phyloP scores from a whole-genome alignment of 2,113 vertebrate genomes.

The Acinonyx jubatus region DNA sequence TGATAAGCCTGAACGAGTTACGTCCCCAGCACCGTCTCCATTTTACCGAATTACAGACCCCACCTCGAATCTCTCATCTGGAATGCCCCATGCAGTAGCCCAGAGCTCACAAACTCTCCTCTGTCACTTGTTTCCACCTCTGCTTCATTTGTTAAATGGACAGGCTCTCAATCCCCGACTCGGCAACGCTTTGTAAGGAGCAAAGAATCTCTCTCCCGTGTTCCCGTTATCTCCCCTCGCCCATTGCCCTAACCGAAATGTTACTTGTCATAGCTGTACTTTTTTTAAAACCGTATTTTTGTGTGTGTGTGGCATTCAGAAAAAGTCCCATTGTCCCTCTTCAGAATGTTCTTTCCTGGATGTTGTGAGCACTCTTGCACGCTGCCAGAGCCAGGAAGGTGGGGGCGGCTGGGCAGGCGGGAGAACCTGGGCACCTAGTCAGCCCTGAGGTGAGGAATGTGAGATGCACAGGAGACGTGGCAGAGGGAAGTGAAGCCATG shows the following conservation, averaged over 20 bases:
- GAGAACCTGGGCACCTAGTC: neutral
- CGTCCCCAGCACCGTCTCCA: rapidly evolving
- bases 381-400: neutral
- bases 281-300: neutral
- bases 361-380: neutral
- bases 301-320: neutral
- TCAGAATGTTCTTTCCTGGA: neutral
- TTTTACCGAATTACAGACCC: neutral
- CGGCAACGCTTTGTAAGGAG: neutral
- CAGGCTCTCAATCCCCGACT: neutral
- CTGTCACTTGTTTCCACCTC: no score
- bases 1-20: neutral
- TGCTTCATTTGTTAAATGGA: neutral
- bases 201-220: neutral
- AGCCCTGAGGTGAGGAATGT: constrained; percentile 42
- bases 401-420: neutral
- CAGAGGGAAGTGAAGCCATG: constrained; percentile 48
- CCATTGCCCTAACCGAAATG: no score
- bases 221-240: neutral
- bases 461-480: neutral
- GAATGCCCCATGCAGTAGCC: neutral
- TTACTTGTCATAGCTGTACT: neutral
- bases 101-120: neutral
- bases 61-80: neutral
- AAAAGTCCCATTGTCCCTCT: neutral